These are phyloP conservation scores for Dicyrtoma fusca DNA, from an alignment of 2,888 invertebrate genomes.

Conservation along the genomic window DNA sequence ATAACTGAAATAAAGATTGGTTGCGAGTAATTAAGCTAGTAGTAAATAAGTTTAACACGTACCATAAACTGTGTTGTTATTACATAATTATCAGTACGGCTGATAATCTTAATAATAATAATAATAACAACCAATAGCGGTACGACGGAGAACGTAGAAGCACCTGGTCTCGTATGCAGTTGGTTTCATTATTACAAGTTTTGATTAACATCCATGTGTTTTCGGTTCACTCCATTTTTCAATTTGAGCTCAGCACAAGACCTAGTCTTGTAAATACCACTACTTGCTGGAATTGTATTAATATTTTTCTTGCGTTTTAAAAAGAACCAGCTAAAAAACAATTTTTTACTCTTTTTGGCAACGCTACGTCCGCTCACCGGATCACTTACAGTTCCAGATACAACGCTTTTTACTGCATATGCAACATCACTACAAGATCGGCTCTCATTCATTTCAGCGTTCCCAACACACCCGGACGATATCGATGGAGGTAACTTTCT, in stretches of 20 bases:
- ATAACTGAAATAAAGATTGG: slow-evolving; percentile 14
- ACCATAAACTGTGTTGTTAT: slow-evolving; percentile 7
- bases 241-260: slow-evolving; percentile 48
- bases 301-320: slow-evolving; percentile 35
- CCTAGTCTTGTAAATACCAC: slow-evolving; percentile 52
- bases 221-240: slow-evolving; percentile 32
- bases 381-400: slow-evolving; percentile 31
- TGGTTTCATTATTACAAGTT: slow-evolving; percentile 29
- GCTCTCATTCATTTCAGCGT: slow-evolving; percentile 20
- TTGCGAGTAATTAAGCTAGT: not conserved
- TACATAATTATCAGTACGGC: slow-evolving; percentile 13
- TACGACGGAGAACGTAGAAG: slow-evolving; percentile 1
- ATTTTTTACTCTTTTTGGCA: slow-evolving; percentile 43
- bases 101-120: slow-evolving; percentile 18
- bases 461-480: slow-evolving; percentile 29
- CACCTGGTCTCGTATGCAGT: not conserved
- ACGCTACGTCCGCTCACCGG: slow-evolving; percentile 26
- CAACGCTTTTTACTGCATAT: slow-evolving; percentile 34
- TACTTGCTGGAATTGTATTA: slow-evolving; percentile 31
- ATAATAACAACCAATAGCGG: slow-evolving; percentile 23
- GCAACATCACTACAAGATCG: slow-evolving; percentile 33
- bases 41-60: slow-evolving; percentile 1
- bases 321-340: slow-evolving; percentile 48
- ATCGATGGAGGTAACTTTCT: slow-evolving; percentile 29
- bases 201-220: slow-evolving; percentile 43